phyloP scores from a whole-genome alignment of 2,797 vertebrate genomes.

The Scolopax bukidnonensis region DNA sequence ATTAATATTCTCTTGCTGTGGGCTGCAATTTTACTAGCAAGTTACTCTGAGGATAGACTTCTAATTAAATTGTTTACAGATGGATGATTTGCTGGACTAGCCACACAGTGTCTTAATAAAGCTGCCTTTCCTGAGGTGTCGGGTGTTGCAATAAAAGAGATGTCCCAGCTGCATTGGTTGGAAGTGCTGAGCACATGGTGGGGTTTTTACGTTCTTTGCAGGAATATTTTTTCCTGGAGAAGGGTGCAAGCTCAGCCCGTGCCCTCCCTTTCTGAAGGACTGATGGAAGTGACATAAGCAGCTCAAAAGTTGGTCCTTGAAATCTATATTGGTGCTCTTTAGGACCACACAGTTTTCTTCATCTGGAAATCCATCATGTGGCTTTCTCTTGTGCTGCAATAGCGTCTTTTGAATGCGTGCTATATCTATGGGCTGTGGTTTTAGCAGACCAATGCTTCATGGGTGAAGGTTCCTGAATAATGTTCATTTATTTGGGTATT shows the following conservation, averaged over 20 bases:
- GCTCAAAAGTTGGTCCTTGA: neutral
- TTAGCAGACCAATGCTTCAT: neutral
- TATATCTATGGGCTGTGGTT: neutral
- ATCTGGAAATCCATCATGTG: neutral
- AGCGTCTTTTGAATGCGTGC: neutral
- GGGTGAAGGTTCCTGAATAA: neutral
- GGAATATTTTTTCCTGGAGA: neutral
- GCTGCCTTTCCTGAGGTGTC: neutral
- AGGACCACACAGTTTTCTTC: neutral
- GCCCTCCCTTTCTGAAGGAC: neutral
- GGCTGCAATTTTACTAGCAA: neutral
- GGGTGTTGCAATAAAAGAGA: neutral
- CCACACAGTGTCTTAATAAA: neutral
- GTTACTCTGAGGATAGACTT: neutral
- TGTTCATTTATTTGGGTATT: neutral
- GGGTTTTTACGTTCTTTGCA: neutral
- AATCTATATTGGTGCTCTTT: neutral
- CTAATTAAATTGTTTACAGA: constrained; percentile 31
- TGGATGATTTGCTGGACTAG: neutral
- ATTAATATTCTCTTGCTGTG: neutral
- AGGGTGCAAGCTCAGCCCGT: neutral
- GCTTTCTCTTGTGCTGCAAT: neutral
- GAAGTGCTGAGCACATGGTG: accelerated
- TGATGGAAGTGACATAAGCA: neutral
- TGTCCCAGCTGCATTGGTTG: neutral